Evolutionary conservation across 1,140 invertebrate genomes (phyloP).

Genomic region (Ips nitidus): DNA sequence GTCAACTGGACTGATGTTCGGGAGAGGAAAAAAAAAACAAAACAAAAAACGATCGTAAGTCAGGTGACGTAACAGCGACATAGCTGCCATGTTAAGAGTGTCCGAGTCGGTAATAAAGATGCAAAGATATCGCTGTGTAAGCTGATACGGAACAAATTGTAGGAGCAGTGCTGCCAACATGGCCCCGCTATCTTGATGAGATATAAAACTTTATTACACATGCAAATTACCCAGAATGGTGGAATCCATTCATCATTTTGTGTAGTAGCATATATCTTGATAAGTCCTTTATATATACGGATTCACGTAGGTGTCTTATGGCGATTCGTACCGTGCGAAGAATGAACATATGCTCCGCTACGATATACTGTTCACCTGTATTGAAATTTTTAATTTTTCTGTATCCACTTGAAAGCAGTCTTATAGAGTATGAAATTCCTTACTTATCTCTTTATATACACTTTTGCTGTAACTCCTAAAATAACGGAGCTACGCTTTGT

Average conservation of each 20-base stretch:
- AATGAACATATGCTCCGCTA: neutral
- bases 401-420: no score
- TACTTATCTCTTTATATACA: no score
- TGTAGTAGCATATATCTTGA: slow-evolving; percentile 33
- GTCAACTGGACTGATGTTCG: no score
- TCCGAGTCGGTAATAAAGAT: slow-evolving; percentile 48
- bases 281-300: slow-evolving; percentile 13
- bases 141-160: slow-evolving; percentile 51
- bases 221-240: slow-evolving; percentile 36
- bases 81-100: slow-evolving; percentile 46
- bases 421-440: no score
- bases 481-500: no score
- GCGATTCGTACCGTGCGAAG: slow-evolving; percentile 2
- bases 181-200: slow-evolving; percentile 45
- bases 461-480: no score
- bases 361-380: no score
- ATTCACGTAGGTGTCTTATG: slow-evolving; percentile 27
- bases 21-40: neutral
- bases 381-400: no score
- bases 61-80: slow-evolving; percentile 42
- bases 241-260: slow-evolving; percentile 35
- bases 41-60: slow-evolving; percentile 40
- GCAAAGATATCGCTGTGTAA: slow-evolving; percentile 46
- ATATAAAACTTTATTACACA: slow-evolving; percentile 43
- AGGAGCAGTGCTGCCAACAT: slow-evolving; percentile 48